Base-by-base conservation (phyloP, 2,888 invertebrate genomes). In the Apocheima hispidaria region DNA sequence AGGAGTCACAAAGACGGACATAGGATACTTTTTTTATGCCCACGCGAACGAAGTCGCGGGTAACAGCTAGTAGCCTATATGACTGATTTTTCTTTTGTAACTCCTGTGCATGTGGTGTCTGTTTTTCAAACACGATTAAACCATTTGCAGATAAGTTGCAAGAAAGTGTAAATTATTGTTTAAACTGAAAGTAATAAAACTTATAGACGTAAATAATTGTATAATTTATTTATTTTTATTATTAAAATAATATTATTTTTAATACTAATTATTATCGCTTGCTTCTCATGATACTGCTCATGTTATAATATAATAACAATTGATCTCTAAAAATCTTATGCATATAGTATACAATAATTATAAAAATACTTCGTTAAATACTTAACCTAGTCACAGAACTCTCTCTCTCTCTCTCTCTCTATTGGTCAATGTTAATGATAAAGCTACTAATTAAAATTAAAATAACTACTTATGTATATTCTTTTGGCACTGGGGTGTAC, bases 401-500 rank as follows among this genome's bases (percentile, higher is more conserved):
- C 10, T 10, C 4, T 6, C 20, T 20, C 21, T 40, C 10, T 40
- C 12, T 36, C 20, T 40, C 20, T 21, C 21, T 41, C 41, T 41
- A n/a, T 21, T 20, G 5, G 2, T 18, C 38, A 18, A 18, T 35
- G 35, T 6, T 5, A 35, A 35, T 35, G 2, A 18, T 38, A 18
- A 36, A 36, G 7, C 16, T 9, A 9, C 16, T 9, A 18, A 20
- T 20, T 16, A 41, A 41, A 7, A 41, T 33, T 14, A 0, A 16
- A 28, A 10, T 9, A 14, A 16, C 16, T 6, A 20, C 64, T 60
- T 72, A 70, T 35, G 59, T 72, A 9, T 75, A 62, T 57, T 86
- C 84, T 0, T 76, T 64, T 0, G 89, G 82, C 1, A 85, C 84
- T 1, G 90, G 88, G 1, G 89, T 88, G 67, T 92, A 92, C 65